phyloP scores from a whole-genome alignment of 2,797 vertebrate species.

The Cirrhinus molitorella region DNA sequence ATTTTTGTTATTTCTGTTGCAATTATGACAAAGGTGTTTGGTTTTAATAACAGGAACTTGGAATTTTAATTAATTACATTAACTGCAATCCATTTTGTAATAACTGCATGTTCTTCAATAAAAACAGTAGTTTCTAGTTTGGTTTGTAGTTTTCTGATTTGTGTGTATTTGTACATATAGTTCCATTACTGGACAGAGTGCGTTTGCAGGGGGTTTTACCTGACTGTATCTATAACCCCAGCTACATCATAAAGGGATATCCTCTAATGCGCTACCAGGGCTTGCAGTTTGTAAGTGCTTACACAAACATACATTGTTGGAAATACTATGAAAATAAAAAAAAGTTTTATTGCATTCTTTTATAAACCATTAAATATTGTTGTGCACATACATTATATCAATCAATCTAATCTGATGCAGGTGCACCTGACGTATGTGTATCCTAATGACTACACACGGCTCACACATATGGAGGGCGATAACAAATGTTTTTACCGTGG shows the following conservation, averaged over 20 bases:
- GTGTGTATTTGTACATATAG: slow-evolving; percentile 72
- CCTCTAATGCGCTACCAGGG: slow-evolving; percentile 91
- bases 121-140: background rate
- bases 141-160: too few relatives aligned
- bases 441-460: slow-evolving; percentile 93
- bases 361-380: background rate
- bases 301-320: background rate
- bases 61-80: background rate
- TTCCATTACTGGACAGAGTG: slow-evolving; percentile 82
- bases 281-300: slow-evolving; percentile 90
- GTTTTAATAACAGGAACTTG: background rate
- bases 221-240: slow-evolving; percentile 89
- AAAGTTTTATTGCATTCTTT: background rate
- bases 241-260: slow-evolving; percentile 87
- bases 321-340: too few relatives aligned
- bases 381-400: background rate
- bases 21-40: background rate
- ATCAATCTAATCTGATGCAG: slow-evolving; percentile 70
- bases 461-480: slow-evolving; percentile 93
- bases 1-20: background rate
- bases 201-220: slow-evolving; percentile 83
- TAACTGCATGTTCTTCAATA: background rate
- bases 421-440: slow-evolving; percentile 91
- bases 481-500: slow-evolving; percentile 90
- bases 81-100: background rate